These are phyloP conservation scores for Erebia palarica DNA, from an alignment of 2,888 invertebrate species.

Conservation along the genomic window DNA sequence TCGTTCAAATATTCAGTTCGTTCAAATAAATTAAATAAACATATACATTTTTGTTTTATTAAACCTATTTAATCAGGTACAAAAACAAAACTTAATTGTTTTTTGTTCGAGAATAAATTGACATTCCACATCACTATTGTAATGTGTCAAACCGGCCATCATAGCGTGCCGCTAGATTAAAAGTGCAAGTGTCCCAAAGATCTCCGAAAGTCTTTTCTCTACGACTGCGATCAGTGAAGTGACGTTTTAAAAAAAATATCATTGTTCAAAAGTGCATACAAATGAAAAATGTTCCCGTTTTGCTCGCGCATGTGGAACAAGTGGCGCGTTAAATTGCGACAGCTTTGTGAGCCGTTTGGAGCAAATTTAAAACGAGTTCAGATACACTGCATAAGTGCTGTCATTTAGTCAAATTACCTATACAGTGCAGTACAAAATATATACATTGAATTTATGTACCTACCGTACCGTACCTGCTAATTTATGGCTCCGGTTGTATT, in stretches of 20 bases:
- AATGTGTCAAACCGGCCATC: too few species aligned
- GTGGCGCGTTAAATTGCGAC: slow-evolving; percentile 46
- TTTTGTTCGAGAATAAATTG: too few species aligned
- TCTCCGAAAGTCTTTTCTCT: neutral
- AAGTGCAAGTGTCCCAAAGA: neutral
- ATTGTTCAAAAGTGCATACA: slow-evolving; percentile 31
- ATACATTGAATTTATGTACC: neutral
- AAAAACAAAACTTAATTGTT: too few species aligned
- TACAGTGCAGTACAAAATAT: neutral
- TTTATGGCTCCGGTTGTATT: too few species aligned
- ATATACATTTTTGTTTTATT: too few species aligned
- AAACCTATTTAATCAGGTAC: too few species aligned
- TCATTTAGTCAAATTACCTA: slow-evolving; percentile 14
- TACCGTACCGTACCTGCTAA: neutral
- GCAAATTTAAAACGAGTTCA: slow-evolving; percentile 38
- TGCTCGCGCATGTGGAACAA: slow-evolving; percentile 41
- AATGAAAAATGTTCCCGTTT: slow-evolving; percentile 41
- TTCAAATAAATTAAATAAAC: too few species aligned
- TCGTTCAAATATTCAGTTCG: too few species aligned
- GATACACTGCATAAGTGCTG: slow-evolving; percentile 23
- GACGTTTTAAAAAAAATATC: slow-evolving; percentile 12
- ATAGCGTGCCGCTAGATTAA: too few species aligned
- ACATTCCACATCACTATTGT: too few species aligned
- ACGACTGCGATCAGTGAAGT: slow-evolving; percentile 2
- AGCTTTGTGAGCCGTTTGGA: slow-evolving; percentile 41